Base-by-base conservation (phyloP, 2,888 invertebrate genomes). In the Elysia crispata region DNA sequence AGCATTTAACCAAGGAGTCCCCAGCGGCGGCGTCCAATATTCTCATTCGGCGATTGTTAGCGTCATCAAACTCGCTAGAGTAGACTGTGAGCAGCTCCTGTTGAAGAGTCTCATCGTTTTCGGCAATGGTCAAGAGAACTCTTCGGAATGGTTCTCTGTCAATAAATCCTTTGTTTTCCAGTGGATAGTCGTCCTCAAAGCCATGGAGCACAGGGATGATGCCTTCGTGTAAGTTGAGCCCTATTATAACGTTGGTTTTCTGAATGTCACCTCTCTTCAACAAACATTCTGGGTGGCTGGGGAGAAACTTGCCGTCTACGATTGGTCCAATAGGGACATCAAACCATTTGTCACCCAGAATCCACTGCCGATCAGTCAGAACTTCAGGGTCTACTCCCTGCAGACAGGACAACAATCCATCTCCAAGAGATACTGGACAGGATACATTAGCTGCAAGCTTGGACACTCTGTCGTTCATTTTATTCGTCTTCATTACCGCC, bases 141-240 rank as follows among this genome's bases (percentile, higher is more conserved):
- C 13, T 11, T 25, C 73, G 30, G 69, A 84, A 88, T 28, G 82
- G 77, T 0, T 72, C 49, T 1, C 83, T 74, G 28, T 73, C 79
- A 8, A 86, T 69, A 0, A 74, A 31, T 1, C 62, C 62, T 18
- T 85, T 81, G 20, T 83, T 83, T 3, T 72, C 64, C 28, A 80
- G 76, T 3, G 78, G 74, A 74, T 84, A 87, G 30, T 81, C 96
- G 30, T 81, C 96, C 91, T 96, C 95, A 92, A 97, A 97, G 92
- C 97, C 97, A 93, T 97, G 98, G 81, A 97, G 94, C 87, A 98
- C 94, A 93, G 97, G 98, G 93, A 97, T 98, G 11, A 96, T 97
- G 83, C 98, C 97, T 95, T 98, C 98, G 91, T 98, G 97, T 92
- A 96, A 95, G 92, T 98, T 98, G 92, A 97, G 97, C 82, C 98